phyloP scores from a whole-genome alignment of 2,113 vertebrate genomes.

The Actenoides hombroni region DNA sequence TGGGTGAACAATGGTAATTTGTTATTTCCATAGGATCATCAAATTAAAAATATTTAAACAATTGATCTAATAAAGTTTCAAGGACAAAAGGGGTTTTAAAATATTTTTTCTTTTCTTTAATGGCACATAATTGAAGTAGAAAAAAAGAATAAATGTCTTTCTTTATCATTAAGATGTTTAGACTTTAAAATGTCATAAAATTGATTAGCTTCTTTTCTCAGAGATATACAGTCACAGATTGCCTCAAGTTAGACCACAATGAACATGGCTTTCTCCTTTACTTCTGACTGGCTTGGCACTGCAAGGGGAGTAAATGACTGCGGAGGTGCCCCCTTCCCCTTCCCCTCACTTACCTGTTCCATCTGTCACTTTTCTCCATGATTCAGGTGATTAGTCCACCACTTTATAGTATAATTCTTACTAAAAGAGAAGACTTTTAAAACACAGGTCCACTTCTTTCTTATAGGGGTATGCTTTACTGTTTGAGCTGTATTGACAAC shows the following conservation, averaged over 20 bases:
- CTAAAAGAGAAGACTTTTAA: not conserved
- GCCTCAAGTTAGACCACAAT: not conserved
- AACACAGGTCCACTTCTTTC: not conserved
- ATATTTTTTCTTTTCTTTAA: not conserved
- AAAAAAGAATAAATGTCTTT: not conserved
- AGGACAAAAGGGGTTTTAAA: not conserved
- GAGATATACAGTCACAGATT: not conserved
- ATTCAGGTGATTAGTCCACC: not conserved
- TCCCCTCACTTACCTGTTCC: not conserved
- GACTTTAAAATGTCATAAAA: not conserved
- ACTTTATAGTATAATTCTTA: not conserved
- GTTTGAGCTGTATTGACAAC: not conserved
- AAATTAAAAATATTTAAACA: not conserved
- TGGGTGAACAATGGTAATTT: constrained; percentile 23
- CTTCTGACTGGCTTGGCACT: not conserved
- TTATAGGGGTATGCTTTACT: not conserved
- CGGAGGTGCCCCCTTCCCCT: not conserved
- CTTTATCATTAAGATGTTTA: constrained; percentile 4
- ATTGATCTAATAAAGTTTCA: not conserved
- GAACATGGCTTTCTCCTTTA: not conserved
- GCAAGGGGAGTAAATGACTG: not conserved
- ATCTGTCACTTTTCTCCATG: not conserved
- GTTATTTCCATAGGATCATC: not conserved
- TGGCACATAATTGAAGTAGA: not conserved
- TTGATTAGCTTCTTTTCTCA: not conserved